These are phyloP conservation scores for Drusus annulatus DNA, from an alignment of 1,140 invertebrate genomes.

Conservation along the genomic window DNA sequence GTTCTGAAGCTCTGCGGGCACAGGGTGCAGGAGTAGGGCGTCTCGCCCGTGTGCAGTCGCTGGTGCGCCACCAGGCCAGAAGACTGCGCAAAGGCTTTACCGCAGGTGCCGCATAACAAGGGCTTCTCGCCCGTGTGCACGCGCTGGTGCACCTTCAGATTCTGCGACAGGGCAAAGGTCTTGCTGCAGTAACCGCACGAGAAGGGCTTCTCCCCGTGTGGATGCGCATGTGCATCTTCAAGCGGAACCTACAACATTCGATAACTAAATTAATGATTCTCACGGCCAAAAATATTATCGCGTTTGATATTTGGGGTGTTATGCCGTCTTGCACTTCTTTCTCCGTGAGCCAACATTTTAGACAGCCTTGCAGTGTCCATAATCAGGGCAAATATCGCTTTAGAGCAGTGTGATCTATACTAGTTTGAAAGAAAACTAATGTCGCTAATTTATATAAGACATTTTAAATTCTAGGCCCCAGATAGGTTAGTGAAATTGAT, in stretches of 20 bases:
- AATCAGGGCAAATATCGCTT: too few relatives aligned
- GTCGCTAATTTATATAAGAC: too few relatives aligned
- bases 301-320: too few relatives aligned
- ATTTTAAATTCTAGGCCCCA: too few relatives aligned
- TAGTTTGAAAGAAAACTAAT: too few relatives aligned
- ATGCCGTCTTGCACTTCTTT: too few relatives aligned
- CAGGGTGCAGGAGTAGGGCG: conserved; percentile 68
- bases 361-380: too few relatives aligned
- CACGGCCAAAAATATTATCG: too few relatives aligned
- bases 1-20: conserved; percentile 68
- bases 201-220: conserved; percentile 95
- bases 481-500: too few relatives aligned
- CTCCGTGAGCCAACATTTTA: too few relatives aligned
- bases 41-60: conserved; percentile 71
- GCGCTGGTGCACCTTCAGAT: conserved; percentile 71
- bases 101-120: conserved; percentile 66
- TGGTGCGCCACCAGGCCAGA: conserved; percentile 70
- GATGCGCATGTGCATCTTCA: conserved; percentile 92
- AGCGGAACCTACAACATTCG: conserved; percentile 71
- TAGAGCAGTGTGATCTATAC: too few relatives aligned
- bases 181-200: conserved; percentile 75
- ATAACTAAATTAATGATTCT: not conserved
- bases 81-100: conserved; percentile 70
- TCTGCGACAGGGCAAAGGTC: conserved; percentile 65
- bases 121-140: conserved; percentile 76